Evolutionary conservation across 2,113 vertebrate species (phyloP), one percentile per base, ranked within the genome.

Genomic region (Nothoprocta pentlandii): DNA sequence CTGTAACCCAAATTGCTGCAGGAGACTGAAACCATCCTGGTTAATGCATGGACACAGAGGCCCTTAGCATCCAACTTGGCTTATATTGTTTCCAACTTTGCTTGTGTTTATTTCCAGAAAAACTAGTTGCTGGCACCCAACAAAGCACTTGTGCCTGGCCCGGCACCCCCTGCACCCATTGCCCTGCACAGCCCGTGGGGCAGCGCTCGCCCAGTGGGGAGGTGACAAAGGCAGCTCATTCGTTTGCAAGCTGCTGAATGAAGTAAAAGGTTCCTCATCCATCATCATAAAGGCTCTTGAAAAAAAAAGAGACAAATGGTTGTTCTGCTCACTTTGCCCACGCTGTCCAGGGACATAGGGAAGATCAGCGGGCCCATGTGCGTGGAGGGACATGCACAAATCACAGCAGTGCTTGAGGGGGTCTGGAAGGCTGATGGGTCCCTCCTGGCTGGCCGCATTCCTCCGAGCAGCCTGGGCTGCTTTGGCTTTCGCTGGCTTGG

Each of bases 391-490:
- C 51, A 53, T 53, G 23, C 23, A 97, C 96, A 97, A 97, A 97
- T 97, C 95, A 97, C 95, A 96, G 92, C 94, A 96, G 90, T 95
- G 96, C 85, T 91, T 97, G 95, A 97, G 95, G 96, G 86, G 88
- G 94, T 93, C 90, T 86, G 97, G 96, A 90, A 91, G 83, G 87
- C 77, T 95, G 97, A 97, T 93, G 97, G 93, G 79, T 95, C 96
- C 89, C 89, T 92, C 69, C 62, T 94, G 97, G 83, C 89, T 79
- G 73, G 63, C 47, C 2, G 2, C 47, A 20, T 21, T 47, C 19
- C 47, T 47, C 64, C 3, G 0, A 62, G 47, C 87, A 92, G 63
- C 62, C 79, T 30, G 23, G 42, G 62, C 46, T 87, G 74, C 61
- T 81, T 46, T 39, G 44, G 83, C 69, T 93, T 90, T 61, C 21